phyloP scores from a whole-genome alignment of 2,888 invertebrate species.

The Branchellion lobata region DNA sequence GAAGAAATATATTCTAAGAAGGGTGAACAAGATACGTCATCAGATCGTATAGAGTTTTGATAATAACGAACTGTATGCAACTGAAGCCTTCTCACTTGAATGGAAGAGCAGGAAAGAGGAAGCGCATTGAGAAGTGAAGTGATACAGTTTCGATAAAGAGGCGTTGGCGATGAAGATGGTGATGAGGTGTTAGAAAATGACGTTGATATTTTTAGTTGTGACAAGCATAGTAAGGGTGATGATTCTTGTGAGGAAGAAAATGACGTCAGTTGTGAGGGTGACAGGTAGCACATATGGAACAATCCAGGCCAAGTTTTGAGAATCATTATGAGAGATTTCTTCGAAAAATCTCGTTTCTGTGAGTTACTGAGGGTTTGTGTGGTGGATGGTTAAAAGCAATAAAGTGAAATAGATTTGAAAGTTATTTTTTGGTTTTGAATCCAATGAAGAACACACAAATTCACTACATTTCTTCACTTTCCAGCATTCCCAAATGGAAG shows the following conservation, averaged over 20 bases:
- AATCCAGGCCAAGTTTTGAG: slow-evolving; percentile 1
- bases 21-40: no score
- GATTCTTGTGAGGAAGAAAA: no score
- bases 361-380: not conserved
- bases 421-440: no score
- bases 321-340: not conserved
- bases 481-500: no score
- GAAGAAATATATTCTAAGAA: no score
- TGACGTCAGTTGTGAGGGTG: not conserved
- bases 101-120: not conserved
- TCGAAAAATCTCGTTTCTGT: not conserved
- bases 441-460: no score
- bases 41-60: no score
- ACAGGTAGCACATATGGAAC: not conserved
- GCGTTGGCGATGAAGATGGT: not conserved
- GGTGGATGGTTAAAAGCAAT: no score
- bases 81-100: not conserved
- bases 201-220: not conserved
- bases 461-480: no score
- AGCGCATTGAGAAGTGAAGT: not conserved
- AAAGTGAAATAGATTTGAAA: not conserved
- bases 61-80: no score
- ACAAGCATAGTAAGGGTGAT: no score
- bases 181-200: not conserved
- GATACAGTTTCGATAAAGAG: not conserved